These are phyloP conservation scores for Myotis brandtii DNA, from an alignment of 2,113 vertebrate species.

Conservation along the genomic window DNA sequence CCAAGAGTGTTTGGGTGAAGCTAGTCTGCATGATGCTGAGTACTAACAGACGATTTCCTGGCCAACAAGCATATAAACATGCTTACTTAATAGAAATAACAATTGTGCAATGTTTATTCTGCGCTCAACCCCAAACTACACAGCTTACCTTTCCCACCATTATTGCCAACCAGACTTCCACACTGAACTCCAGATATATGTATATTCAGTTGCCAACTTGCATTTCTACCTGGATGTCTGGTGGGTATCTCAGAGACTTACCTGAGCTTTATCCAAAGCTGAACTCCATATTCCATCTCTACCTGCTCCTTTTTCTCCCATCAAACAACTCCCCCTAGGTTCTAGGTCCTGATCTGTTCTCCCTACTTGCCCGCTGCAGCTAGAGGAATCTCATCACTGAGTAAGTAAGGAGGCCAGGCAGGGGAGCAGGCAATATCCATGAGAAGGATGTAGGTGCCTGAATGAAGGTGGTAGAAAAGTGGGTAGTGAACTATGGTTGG, in stretches of 20 bases:
- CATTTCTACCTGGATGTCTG: not conserved
- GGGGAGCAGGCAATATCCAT: not conserved
- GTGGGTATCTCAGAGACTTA: not conserved
- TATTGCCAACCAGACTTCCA: not conserved
- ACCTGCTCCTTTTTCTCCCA: not conserved
- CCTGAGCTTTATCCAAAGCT: not conserved
- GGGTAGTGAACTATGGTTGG: not conserved
- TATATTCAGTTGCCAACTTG: not conserved
- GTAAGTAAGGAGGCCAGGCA: not conserved
- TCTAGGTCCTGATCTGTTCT: not conserved
- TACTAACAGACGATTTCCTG: not conserved
- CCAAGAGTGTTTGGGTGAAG: not conserved
- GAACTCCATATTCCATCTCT: not conserved
- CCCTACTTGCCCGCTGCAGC: fast-evolving
- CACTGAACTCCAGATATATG: not conserved
- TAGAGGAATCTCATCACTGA: not conserved
- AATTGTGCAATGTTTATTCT: not conserved
- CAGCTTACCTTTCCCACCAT: not conserved
- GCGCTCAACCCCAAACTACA: not conserved
- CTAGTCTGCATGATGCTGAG: not conserved
- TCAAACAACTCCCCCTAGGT: not conserved
- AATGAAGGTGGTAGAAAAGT: not conserved
- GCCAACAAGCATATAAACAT: not conserved
- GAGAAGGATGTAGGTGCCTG: not conserved
- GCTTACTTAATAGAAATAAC: not conserved